Evolutionary conservation across 2,113 vertebrate genomes (phyloP).

Genomic region (Protomyctophum bolini): DNA sequence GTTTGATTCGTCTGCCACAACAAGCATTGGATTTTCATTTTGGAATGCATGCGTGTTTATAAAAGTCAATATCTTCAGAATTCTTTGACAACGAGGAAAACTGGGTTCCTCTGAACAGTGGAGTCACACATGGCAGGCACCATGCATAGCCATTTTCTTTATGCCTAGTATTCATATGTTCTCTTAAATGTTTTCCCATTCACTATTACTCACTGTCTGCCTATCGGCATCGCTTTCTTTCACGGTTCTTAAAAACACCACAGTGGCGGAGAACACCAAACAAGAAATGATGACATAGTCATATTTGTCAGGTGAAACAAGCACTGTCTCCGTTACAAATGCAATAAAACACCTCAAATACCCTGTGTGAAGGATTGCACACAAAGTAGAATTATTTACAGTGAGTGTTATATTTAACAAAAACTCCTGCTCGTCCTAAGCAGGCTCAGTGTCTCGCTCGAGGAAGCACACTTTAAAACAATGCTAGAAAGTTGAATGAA

Average conservation of each 20-base stretch:
- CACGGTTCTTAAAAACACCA: background rate
- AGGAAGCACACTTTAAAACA: too few species aligned
- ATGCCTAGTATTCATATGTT: conserved; percentile 29
- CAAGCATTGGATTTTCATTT: conserved; percentile 32
- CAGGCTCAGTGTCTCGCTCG: too few species aligned
- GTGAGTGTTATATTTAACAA: too few species aligned
- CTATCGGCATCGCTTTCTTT: background rate
- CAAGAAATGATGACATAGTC: background rate
- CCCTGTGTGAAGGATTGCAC: too few species aligned
- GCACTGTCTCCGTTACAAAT: background rate
- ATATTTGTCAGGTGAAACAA: background rate
- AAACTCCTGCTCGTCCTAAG: too few species aligned
- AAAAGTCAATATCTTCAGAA: conserved; percentile 58
- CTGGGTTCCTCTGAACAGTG: conserved; percentile 51
- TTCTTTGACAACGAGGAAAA: conserved; percentile 63
- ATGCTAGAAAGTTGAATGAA: too few species aligned
- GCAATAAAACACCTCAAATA: background rate
- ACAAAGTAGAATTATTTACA: too few species aligned
- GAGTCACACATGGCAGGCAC: conserved; percentile 47
- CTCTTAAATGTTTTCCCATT: background rate
- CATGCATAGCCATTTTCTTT: conserved; percentile 43
- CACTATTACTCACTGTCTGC: background rate
- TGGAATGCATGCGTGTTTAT: conserved; percentile 58
- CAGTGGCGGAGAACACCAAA: background rate
- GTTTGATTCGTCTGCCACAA: conserved; percentile 24